Evolutionary conservation across 2,113 vertebrate genomes (phyloP), one percentile per base, ranked within the genome.

Genomic region (Nibea albiflora): DNA sequence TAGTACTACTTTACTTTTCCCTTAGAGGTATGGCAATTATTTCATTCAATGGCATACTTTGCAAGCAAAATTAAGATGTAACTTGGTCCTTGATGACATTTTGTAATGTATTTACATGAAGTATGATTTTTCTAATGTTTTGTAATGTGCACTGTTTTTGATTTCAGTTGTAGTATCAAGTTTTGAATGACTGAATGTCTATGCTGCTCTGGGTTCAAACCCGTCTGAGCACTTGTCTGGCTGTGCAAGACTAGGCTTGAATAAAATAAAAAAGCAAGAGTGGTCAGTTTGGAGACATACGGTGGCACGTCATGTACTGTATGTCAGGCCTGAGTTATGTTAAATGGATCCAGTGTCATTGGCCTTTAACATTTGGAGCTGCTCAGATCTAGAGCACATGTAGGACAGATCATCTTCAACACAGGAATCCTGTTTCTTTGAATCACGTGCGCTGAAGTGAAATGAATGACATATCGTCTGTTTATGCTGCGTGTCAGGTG

Each of bases 271-370:
- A 9, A 68, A 14, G 12, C 15, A 17, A 14, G 28, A 60, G 11
- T 60, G 56, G 60, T 71, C 28, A 42, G 31, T 52, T 53, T n/a
- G 22, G 5, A 61, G 28, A 17, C 42, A 61, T 26, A 19, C 26
- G 68, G 35, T 9, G 31, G 20, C 4, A 10, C 67, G 7, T 49
- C 28, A 73, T 80, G 73, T 72, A 54, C 54, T 54, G 56, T 50
- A 35, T 75, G 69, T 39, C 77, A 54, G 28, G 57, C 60, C 69
- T 47, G 50, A 75, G 28, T 31, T 67, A 78, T 63, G 70, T 42
- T 42, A 11, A 58, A 64, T 72, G 63, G 69, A 83, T 83, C 61
- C 16, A 66, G 39, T 90, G 83, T 76, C 69, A 15, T 22, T 52
- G 39, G 11, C 81, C 63, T 80, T 47, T n/a, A 75, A 68, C 8